These are phyloP conservation scores for Phyllopteryx taeniolatus DNA, from an alignment of 2,113 vertebrate species.

Conservation along the genomic window DNA sequence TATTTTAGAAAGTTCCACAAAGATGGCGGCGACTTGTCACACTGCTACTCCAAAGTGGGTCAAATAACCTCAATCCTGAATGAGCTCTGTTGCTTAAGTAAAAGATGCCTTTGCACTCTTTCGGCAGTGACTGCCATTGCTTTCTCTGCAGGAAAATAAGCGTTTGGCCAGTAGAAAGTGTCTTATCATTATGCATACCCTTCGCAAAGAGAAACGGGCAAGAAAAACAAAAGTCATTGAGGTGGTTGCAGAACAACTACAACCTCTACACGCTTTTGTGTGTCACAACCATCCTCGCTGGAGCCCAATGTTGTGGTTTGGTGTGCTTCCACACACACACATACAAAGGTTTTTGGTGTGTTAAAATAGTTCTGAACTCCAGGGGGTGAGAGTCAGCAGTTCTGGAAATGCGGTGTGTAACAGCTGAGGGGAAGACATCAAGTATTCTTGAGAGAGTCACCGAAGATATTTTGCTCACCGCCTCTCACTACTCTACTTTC, in stretches of 20 bases:
- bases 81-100: conserved; percentile 18
- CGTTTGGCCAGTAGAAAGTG: conserved; percentile 9
- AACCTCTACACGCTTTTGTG: conserved; percentile 8
- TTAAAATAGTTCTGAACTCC: conserved; percentile 16
- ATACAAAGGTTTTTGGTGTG: neutral
- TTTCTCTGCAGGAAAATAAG: conserved; percentile 18
- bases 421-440: conserved; percentile 44
- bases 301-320: conserved; percentile 1
- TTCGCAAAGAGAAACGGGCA: conserved; percentile 13
- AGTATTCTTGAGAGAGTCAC: conserved; percentile 28
- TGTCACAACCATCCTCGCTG: neutral
- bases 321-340: neutral
- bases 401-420: conserved; percentile 38
- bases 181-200: conserved; percentile 6
- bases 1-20: too few species aligned
- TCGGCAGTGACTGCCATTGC: conserved; percentile 18
- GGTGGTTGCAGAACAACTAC: conserved; percentile 17
- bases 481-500: conserved; percentile 44
- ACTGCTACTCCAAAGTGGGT: conserved; percentile 36
- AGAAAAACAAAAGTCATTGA: conserved; percentile 16
- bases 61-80: conserved; percentile 35
- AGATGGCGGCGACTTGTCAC: too few species aligned
- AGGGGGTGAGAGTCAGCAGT: conserved; percentile 23
- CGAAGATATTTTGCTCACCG: conserved; percentile 44
- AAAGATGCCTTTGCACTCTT: conserved; percentile 40